Evolutionary conservation across 2,888 invertebrate genomes (phyloP), one percentile per base, ranked within the genome.

Genomic region (Branchellion lobata): DNA sequence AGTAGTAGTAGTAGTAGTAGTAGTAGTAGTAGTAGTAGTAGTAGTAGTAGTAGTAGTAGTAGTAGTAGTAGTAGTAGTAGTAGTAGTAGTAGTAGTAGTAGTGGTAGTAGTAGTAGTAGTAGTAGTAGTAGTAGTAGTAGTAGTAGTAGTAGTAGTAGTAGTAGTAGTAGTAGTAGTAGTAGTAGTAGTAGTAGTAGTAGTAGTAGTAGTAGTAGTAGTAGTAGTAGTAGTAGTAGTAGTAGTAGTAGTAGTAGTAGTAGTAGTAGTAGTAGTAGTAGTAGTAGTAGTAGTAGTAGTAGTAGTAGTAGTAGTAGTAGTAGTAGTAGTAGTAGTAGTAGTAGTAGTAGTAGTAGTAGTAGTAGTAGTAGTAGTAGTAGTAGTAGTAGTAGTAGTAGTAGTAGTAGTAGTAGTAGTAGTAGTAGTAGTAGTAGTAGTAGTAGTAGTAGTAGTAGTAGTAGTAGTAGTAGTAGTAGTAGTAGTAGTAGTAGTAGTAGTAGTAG

Each of bases 401-500:
- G 69, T 69, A 69, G 29, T 69, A 69, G 29, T 69, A 2, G 29
- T 69, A 2, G 69, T 69, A 69, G 69, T 69, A 69, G 69, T 69
- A 69, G 69, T 69, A 69, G 69, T 69, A 2, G 69, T 2, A 69
- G 69, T 69, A 69, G 69, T 69, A 69, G 69, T 69, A 69, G 69
- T 69, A 69, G 69, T 69, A 69, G 69, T 69, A 69, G 69, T 69
- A 69, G 69, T 69, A 69, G 69, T 69, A 69, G 69, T 8, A 69
- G 69, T 69, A 69, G 69, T 69, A 69, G 69, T 69, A 69, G 69
- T 69, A 69, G 69, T 69, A 69, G 69, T 69, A 69, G 69, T 69
- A 69, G 69, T 69, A 69, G 69, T 69, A 69, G 69, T 69, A 69
- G 69, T 69, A 69, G 69, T 69, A 69, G 69, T 69, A 69, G 69